Evolutionary conservation across 2,888 invertebrate genomes (phyloP), one percentile per base, ranked within the genome.

Genomic region (Nineta flava): DNA sequence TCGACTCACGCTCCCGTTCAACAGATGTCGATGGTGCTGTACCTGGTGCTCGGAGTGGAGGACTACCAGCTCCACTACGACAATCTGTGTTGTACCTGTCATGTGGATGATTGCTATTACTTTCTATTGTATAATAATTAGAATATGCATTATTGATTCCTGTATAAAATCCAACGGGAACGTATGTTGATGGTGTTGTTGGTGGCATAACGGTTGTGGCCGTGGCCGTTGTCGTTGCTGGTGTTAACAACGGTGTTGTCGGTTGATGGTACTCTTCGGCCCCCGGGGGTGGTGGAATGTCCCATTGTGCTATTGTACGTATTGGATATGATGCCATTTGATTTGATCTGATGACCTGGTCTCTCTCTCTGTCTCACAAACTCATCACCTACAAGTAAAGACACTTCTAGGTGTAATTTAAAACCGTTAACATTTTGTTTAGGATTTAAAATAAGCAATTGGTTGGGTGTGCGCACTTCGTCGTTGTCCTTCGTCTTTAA

Each of bases 381-480:
- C n/a, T n/a, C n/a, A n/a, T 15, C 48, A 66, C 67, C 68, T 68
- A 68, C 66, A 68, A 68, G 48, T 48, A 48, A 64, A 68, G 68
- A 68, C 3, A 67, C 68, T 68, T 67, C 65, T 65, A 68, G 66
- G 65, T 68, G 67, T 68, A 68, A 59, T 19, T 19, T 19, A 65
- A 26, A 48, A 15, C 31, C 26, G 12, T 13, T 38, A 35, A 38
- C 13, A 47, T 16, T 41, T 16, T n/a, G 9, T 17, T 41, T 41
- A 41, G 9, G 9, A 7, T 41, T 15, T 15, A 12, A 41, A 41
- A 5, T 12, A 19, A 4, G 5, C 2, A 19, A 19, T 19, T n/a
- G n/a, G 5, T 19, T 19, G 19, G 19, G 19, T 5, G 19, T 4
- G 19, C 19, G 19, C 19, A 19, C 19, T 19, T 2, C 5, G 19